These are phyloP conservation scores for Drosophila seguyi DNA, from an alignment of 1,140 invertebrate species.

Conservation along the genomic window DNA sequence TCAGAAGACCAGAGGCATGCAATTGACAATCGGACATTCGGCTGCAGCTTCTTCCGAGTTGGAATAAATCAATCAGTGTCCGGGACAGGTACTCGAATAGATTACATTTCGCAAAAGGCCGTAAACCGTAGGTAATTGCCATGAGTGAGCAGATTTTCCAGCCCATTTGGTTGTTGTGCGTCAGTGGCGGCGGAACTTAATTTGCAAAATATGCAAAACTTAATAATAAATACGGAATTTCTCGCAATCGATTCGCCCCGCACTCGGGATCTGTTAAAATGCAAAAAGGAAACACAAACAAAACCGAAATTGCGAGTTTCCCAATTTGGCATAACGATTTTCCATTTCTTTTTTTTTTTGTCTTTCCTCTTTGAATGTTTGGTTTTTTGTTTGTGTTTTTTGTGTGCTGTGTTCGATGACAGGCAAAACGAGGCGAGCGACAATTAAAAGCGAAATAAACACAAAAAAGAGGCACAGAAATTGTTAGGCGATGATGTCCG, in stretches of 20 bases:
- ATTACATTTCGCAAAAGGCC: constrained; percentile 37
- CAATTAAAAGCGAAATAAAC: constrained; percentile 74
- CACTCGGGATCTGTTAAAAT: constrained; percentile 21
- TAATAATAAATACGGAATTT: constrained; percentile 33
- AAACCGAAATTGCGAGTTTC: constrained; percentile 44
- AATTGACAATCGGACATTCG: constrained; percentile 18
- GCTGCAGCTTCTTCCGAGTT: constrained; percentile 15
- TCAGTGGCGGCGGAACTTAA: constrained; percentile 44
- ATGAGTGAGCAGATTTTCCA: constrained; percentile 55
- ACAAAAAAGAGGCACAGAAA: constrained; percentile 32
- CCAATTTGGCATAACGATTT: constrained; percentile 52
- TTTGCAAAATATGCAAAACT: constrained; percentile 58
- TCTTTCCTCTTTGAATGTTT: neutral
- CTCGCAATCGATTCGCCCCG: constrained; percentile 28
- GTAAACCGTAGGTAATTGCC: constrained; percentile 56
- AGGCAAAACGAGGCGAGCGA: constrained; percentile 71
- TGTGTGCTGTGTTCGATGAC: constrained; percentile 62
- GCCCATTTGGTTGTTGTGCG: constrained; percentile 63
- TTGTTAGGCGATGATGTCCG: constrained; percentile 56
- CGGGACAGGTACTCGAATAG: constrained; percentile 34
- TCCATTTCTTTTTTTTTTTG: neutral
- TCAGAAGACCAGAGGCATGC: constrained; percentile 25
- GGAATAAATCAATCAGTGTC: constrained; percentile 48
- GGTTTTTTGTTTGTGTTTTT: constrained; percentile 5
- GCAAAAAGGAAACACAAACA: constrained; percentile 47